A percentile compares a stretch with the other conserved stretches of the same genome.
phyloP scores from a whole-genome alignment of 2,797 vertebrate genomes.

The Picus viridis region DNA sequence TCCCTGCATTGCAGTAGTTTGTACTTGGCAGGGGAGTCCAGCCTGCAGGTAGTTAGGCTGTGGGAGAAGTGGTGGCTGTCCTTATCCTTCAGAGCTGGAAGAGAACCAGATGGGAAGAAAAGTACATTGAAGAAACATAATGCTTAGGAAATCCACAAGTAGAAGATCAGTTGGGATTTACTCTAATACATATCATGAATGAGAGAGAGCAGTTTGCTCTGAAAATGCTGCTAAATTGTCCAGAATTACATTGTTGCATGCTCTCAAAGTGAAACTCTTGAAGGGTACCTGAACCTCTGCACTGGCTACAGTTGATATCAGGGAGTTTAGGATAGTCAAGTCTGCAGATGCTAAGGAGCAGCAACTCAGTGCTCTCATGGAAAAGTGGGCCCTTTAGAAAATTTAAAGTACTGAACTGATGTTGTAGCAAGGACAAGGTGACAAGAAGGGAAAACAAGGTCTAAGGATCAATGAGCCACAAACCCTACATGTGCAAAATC shows the following conservation, averaged over 20 bases:
- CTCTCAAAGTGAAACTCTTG: neutral
- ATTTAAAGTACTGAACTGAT: neutral
- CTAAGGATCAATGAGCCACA: neutral
- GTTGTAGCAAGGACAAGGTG: neutral
- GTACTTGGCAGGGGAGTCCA: neutral
- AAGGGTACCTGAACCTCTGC: rapidly evolving
- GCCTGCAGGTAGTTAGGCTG: neutral
- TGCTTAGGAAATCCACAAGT: neutral
- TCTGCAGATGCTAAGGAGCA: neutral
- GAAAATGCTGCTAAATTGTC: neutral
- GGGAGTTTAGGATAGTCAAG: neutral
- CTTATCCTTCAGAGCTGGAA: neutral
- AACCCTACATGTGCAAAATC: neutral
- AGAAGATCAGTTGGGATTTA: neutral
- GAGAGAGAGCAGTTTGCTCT: neutral
- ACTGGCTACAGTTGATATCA: neutral
- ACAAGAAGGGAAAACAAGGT: neutral
- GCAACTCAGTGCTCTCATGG: neutral
- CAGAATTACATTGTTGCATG: neutral
- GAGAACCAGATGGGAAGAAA: neutral
- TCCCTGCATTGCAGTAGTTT: neutral
- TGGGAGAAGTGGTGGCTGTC: neutral
- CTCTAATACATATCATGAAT: neutral
- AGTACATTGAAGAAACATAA: neutral
- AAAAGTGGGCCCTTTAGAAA: neutral